A percentile compares a stretch with the other conserved stretches of the same genome.
Conservation (phyloP, 2,888 invertebrate genomes). For the Anthrax anthrax region DNA sequence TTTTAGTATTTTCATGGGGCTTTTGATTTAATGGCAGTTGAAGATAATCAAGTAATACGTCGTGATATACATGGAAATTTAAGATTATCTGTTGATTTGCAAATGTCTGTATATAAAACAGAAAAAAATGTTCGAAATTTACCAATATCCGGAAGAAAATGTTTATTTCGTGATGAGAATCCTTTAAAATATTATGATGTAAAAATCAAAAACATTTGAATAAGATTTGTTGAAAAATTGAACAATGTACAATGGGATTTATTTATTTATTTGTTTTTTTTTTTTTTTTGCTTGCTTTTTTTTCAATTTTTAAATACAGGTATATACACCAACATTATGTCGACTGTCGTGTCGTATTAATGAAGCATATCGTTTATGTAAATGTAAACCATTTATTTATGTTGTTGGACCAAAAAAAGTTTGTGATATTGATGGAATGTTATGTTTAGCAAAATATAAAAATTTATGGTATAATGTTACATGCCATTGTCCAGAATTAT, state of each 20-base stretch:
- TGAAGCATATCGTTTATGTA: slow-evolving; percentile 21
- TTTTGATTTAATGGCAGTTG: slow-evolving; percentile 20
- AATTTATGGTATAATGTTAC: neutral
- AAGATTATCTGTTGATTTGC: slow-evolving; percentile 17
- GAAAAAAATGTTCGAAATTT: slow-evolving; percentile 22
- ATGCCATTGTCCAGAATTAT: slow-evolving; percentile 23
- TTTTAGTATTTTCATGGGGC: slow-evolving; percentile 24
- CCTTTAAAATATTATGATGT: slow-evolving; percentile 24
- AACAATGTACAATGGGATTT: too few species aligned
- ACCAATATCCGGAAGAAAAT: slow-evolving; percentile 26
- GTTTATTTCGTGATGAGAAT: slow-evolving; percentile 25
- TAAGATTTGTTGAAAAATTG: too few species aligned
- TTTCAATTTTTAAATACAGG: too few species aligned
- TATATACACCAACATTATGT: slow-evolving; percentile 24
- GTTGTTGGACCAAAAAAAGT: slow-evolving; percentile 15
- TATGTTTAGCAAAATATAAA: slow-evolving; percentile 17
- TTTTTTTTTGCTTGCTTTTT: too few species aligned
- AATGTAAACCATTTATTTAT: slow-evolving; percentile 30
- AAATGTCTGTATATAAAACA: slow-evolving; percentile 18
- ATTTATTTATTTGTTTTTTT: too few species aligned
- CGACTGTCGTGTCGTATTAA: slow-evolving; percentile 27
- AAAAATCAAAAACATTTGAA: too few species aligned
- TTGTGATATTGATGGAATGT: slow-evolving; percentile 23
- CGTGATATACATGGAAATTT: slow-evolving; percentile 12
- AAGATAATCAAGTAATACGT: slow-evolving; percentile 16